phyloP scores from a whole-genome alignment of 2,888 invertebrate genomes.

The Sphinx pinastri region DNA sequence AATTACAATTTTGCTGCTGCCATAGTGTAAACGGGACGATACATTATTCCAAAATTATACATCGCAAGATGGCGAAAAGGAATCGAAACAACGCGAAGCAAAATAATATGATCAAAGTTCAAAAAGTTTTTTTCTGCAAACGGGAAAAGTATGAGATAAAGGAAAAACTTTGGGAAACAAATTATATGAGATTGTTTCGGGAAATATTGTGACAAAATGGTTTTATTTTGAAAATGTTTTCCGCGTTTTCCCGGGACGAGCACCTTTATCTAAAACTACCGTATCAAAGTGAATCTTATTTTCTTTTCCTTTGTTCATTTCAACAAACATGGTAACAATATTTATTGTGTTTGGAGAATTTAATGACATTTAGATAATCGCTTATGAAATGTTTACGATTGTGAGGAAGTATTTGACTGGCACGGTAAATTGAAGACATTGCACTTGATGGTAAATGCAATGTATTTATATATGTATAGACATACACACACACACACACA shows the following conservation, averaged over 20 bases:
- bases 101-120: conserved; percentile 30
- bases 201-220: conserved; percentile 23
- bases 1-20: too few relatives aligned
- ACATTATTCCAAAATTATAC: conserved; percentile 12
- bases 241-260: conserved; percentile 5
- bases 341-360: too few relatives aligned
- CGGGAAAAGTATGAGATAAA: conserved; percentile 23
- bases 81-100: conserved; percentile 41
- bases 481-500: too few relatives aligned
- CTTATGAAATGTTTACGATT: too few relatives aligned
- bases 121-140: conserved; percentile 16
- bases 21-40: background rate
- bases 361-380: too few relatives aligned
- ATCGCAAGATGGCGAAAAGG: conserved; percentile 24
- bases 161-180: conserved; percentile 27
- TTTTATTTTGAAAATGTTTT: conserved; percentile 13
- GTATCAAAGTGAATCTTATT: background rate
- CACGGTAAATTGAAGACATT: too few relatives aligned
- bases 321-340: background rate
- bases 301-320: background rate
- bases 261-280: background rate
- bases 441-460: too few relatives aligned
- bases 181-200: conserved; percentile 27
- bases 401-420: too few relatives aligned
- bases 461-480: too few relatives aligned